Evolutionary conservation across 2,888 invertebrate species (phyloP), one percentile per base, ranked within the genome.

Genomic region (Ligdia adustata): DNA sequence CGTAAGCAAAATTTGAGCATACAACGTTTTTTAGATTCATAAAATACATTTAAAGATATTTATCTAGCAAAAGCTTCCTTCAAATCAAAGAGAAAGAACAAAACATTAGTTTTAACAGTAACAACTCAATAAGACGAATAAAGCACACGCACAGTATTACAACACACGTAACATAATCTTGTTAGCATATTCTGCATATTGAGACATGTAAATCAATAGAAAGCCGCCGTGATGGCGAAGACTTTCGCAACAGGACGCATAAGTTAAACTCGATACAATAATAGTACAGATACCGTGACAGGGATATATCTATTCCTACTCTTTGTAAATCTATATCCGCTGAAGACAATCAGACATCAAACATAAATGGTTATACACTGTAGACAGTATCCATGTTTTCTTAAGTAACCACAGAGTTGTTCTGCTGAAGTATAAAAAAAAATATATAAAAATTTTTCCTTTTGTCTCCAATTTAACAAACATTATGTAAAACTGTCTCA

Each of bases 161-260:
- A n/a, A n/a, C n/a, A 41, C 35, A 33, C 48, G 35, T 27, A 15
- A 41, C 26, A 35, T 39, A 39, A 34, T 13, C 28, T 47, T 33
- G 48, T 39, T 38, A 39, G 34, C 45, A 51, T 56, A 41, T 26
- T 55, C 52, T 57, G 55, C 48, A 49, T 57, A 49, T 52, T 57
- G 52, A 55, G 56, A 56, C 69, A 71, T 72, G 71, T 78, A 75
- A 79, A 79, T 77, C 71, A 75, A 72, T 72, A 68, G 74, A 76
- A 73, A 79, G 74, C 63, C 60, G 66, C 70, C 42, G 62, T 57
- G n/a, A n/a, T n/a, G n/a, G n/a, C n/a, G n/a, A n/a, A 69, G 62
- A 66, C 68, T 72, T 69, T 70, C 66, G 59, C 64, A 72, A 70
- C 70, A 62, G 58, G 59, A 57, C 50, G 50, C 51, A 53, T 57